A percentile compares a stretch with the other conserved stretches of the same genome.
Evolutionary conservation across 1,140 invertebrate genomes (phyloP).

Genomic region (Calycopis cecrops): DNA sequence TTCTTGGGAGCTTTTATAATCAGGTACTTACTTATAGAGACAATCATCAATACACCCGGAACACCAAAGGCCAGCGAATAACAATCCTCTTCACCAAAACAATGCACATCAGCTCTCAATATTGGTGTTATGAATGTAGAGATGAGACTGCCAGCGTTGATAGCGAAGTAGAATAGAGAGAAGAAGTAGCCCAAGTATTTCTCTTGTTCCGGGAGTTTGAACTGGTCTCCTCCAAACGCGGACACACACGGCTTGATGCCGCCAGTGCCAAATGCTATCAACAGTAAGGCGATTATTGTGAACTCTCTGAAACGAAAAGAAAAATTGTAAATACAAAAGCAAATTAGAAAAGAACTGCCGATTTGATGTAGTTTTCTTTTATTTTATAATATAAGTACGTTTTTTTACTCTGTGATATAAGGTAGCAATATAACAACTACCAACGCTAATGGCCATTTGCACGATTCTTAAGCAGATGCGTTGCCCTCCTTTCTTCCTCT

Average conservation of each 20-base stretch:
- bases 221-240: conserved; percentile 98
- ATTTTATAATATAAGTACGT: no score
- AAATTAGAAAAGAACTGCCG: no score
- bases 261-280: conserved; percentile 94
- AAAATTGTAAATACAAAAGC: background rate
- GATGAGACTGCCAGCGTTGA: conserved; percentile 93
- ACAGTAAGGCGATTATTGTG: conserved; percentile 84
- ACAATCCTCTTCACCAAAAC: conserved; percentile 88
- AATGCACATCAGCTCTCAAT: conserved; percentile 86
- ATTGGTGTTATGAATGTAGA: conserved; percentile 94
- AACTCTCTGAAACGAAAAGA: conserved; percentile 76
- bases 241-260: conserved; percentile 98
- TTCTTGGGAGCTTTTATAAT: background rate
- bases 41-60: conserved; percentile 89
- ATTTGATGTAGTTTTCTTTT: no score
- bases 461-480: no score
- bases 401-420: no score
- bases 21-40: conserved; percentile 82
- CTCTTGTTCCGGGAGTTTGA: conserved; percentile 86
- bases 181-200: conserved; percentile 89
- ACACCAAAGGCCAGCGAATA: conserved; percentile 95
- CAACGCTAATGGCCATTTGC: no score
- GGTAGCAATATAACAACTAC: no score
- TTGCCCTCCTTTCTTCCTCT: no score
- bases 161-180: conserved; percentile 95